These are phyloP conservation scores for Bombycilla garrulus DNA, from an alignment of 2,113 vertebrate species.

Conservation along the genomic window DNA sequence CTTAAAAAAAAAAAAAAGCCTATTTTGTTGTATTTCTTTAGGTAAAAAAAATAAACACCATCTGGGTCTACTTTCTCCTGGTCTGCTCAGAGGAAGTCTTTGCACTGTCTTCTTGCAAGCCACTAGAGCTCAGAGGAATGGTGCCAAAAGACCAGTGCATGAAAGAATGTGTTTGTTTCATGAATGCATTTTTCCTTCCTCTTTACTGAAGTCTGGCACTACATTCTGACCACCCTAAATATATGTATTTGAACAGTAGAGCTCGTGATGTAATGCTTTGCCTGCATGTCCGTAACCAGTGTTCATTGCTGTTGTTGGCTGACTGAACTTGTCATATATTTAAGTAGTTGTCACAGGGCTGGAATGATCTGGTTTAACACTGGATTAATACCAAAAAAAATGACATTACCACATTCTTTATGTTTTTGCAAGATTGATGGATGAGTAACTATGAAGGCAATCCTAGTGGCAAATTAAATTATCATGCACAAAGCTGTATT, in stretches of 20 bases:
- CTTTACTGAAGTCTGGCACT: background rate
- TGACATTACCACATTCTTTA: background rate
- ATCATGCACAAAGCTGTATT: background rate
- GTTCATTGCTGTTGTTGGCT: background rate
- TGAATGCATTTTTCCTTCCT: background rate
- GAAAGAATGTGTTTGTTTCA: background rate
- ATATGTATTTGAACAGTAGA: background rate
- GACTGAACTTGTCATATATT: background rate
- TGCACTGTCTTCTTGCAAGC: background rate
- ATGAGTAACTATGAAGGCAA: background rate
- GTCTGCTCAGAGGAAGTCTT: background rate
- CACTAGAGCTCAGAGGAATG: background rate
- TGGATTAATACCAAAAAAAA: background rate
- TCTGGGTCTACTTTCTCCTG: background rate
- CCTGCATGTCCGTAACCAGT: rapidly evolving
- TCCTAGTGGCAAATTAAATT: background rate
- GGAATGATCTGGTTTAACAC: background rate
- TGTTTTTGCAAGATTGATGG: background rate
- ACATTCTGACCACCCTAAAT: background rate
- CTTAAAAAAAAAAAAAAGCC: background rate
- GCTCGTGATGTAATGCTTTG: background rate
- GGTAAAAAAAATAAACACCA: background rate
- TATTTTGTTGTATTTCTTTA: background rate
- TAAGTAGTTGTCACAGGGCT: background rate
- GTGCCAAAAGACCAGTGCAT: background rate